Evolutionary conservation across 2,113 vertebrate genomes (phyloP).

Genomic region (Alligator mississippiensis): DNA sequence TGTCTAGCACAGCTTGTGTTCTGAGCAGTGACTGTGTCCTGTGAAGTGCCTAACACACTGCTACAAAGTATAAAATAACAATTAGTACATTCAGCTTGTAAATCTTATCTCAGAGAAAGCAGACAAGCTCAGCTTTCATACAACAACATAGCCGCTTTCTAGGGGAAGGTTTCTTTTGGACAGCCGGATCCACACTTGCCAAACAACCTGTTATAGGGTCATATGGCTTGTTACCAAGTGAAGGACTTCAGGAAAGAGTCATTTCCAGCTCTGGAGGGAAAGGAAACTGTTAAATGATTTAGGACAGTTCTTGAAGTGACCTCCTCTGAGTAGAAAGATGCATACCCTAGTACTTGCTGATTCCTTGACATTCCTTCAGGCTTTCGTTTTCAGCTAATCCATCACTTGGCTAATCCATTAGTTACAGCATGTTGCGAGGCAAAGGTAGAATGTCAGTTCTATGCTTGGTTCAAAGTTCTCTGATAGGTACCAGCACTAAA

Average conservation of each 20-base stretch:
- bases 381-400: background rate
- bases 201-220: background rate
- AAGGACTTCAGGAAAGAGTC: constrained; percentile 16
- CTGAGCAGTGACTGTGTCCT: background rate
- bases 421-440: background rate
- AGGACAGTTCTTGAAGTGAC: background rate
- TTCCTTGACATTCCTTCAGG: background rate
- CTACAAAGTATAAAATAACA: background rate
- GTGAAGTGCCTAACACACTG: background rate
- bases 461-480: background rate
- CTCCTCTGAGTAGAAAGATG: background rate
- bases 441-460: background rate
- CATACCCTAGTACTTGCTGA: background rate
- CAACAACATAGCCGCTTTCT: background rate
- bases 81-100: background rate
- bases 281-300: background rate
- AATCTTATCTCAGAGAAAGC: background rate
- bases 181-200: background rate
- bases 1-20: background rate
- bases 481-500: background rate
- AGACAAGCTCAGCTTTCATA: background rate
- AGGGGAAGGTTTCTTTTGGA: background rate
- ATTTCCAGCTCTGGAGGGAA: background rate
- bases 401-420: constrained; percentile 3
- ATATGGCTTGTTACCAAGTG: background rate